phyloP scores from a whole-genome alignment of 2,888 invertebrate genomes.

The Prenolepis imparis region DNA sequence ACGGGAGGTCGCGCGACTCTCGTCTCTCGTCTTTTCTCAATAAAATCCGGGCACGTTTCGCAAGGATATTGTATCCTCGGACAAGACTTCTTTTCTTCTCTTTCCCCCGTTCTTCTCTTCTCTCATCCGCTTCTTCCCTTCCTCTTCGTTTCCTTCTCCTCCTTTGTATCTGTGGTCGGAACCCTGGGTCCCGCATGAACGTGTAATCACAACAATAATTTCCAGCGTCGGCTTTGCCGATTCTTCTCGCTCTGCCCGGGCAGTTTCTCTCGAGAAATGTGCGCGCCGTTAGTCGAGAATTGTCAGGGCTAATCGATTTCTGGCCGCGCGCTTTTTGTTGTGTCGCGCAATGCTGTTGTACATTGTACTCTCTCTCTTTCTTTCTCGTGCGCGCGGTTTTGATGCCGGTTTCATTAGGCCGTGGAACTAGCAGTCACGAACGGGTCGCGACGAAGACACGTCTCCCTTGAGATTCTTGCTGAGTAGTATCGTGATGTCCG shows the following conservation, averaged over 20 bases:
- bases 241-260: constrained; percentile 10
- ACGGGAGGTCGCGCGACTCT: constrained; percentile 58
- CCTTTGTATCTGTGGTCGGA: constrained; percentile 58
- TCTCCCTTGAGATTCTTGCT: constrained; percentile 4
- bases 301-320: constrained; percentile 54
- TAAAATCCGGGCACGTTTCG: constrained; percentile 70
- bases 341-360: not conserved
- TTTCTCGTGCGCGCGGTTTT: not conserved
- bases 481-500: constrained; percentile 24
- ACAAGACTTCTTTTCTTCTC: constrained; percentile 30
- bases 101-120: no score
- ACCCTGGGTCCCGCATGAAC: constrained; percentile 60
- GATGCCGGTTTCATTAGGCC: constrained; percentile 44
- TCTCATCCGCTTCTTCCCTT: constrained; percentile 1
- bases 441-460: constrained; percentile 12
- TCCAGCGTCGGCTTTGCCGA: constrained; percentile 33
- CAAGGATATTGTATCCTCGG: constrained; percentile 65
- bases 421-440: constrained; percentile 24
- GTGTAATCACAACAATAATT: constrained; percentile 60
- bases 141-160: not conserved
- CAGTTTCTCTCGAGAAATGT: constrained; percentile 29
- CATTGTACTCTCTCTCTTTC: no score
- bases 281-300: constrained; percentile 48
- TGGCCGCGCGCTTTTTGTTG: constrained; percentile 28
- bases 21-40: constrained; percentile 58